Base-by-base conservation (phyloP, 2,797 vertebrate species). In the Sebastes minor region DNA sequence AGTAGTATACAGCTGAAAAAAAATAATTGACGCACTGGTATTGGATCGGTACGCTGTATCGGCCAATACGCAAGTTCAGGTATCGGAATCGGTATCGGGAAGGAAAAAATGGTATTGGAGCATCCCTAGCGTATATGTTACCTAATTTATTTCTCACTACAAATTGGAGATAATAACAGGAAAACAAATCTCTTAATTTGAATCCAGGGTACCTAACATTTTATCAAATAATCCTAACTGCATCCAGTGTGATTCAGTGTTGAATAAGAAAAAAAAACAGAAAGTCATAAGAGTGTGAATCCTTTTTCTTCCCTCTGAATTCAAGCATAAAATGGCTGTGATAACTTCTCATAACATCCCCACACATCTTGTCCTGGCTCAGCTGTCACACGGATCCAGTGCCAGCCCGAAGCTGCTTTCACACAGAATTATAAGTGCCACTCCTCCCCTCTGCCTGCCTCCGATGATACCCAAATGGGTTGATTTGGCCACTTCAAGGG, bases 401-500 rank as follows among this genome's bases (percentile, higher is more conserved):
- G 74, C 83, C 85, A 83, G 78, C 76, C 80, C 35, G 56, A 72
- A 82, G 80, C 85, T 62, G 72, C 49, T 73, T 87, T 84, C 74
- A 79, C 64, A 85, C 80, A 64, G 59, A 86, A 67, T 38, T 42
- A 28, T 55, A 33, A 65, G 56, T 23, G 63, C 78, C 56, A 38
- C 73, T 74, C 52, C 30, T 33, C 76, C 65, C 22, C 53, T 76
- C 69, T 56, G 72, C 74, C 69, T 70, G 81, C 62, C 64, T 81
- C 83, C 76, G 63, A 83, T 77, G 62, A 80, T 63, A 56, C 77
- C 67, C 82, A 76, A 81, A 86, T 68, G 59, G 69, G 55, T 62
- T 82, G 67, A 88, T 83, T 72, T 75, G 61, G 62, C 74, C 78
- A 88, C 73, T 87, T 86, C 60, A 76, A 86, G 66, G 74, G 68